Conservation (phyloP, 2,797 vertebrate genomes). For the Epinephelus coioides region DNA sequence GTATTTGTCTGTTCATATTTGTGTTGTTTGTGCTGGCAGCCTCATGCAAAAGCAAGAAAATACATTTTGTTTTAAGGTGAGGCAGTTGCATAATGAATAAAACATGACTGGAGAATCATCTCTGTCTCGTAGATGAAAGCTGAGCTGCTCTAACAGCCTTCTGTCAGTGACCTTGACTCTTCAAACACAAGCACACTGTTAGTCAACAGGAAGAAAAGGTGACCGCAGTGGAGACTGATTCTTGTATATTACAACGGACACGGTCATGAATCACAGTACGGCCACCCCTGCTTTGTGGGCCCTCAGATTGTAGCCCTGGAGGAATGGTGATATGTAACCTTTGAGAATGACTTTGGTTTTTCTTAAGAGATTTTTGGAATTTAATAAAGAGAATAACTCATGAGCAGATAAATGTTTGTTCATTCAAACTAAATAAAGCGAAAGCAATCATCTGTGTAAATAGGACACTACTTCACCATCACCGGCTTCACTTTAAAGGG, state of each 20-base stretch:
- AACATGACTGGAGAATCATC: slow-evolving; percentile 25
- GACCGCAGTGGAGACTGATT: background rate
- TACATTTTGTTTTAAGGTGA: slow-evolving; percentile 1
- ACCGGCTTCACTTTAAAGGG: background rate
- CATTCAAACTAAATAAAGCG: background rate
- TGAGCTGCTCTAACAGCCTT: background rate
- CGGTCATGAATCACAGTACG: slow-evolving; percentile 8
- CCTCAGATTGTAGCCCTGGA: background rate
- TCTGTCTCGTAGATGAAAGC: slow-evolving; percentile 29
- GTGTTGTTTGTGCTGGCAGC: background rate
- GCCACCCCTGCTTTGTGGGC: background rate
- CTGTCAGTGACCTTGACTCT: slow-evolving; percentile 29
- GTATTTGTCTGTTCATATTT: background rate
- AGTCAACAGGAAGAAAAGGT: background rate
- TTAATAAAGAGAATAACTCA: background rate
- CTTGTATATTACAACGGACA: slow-evolving; percentile 10
- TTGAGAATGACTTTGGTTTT: background rate
- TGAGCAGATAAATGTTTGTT: background rate
- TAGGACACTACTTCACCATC: background rate
- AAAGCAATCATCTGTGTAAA: background rate
- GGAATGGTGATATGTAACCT: background rate
- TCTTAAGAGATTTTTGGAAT: background rate
- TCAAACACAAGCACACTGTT: slow-evolving; percentile 3
- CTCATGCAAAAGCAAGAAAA: background rate
- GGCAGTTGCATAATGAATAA: slow-evolving; percentile 26